Base-by-base conservation (phyloP, 2,888 invertebrate species). In the Ennomos quercinarius region DNA sequence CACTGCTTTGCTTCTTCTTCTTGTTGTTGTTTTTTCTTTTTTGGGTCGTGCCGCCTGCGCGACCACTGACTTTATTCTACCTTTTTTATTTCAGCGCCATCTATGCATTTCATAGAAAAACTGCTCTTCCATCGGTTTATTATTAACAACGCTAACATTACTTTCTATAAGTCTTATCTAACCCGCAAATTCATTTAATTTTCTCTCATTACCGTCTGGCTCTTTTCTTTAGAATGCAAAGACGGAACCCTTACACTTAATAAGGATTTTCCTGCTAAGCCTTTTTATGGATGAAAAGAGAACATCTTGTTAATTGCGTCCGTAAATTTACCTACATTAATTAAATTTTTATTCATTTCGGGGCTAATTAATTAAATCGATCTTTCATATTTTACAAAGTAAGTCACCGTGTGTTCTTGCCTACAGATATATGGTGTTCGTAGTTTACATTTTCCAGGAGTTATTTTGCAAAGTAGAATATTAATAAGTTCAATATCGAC, bases 291-390 rank as follows among this genome's bases (percentile, higher is more conserved):
- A 49, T 12, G 50, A 17, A 54, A 55, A 9, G 54, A 50, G 55
- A 61, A 51, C 60, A 61, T 61, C 55, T 56, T 56, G 48, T 55
- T 61, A 61, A 56, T 61, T 55, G 52, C 47, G 55, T 47, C 51
- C 10, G 55, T 36, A 51, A 51, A 54, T 59, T 50, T 59, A 46
- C 49, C 54, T 54, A 27, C 54, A 50, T 59, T 59, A 43, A 59
- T 59, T 59, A 44, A 59, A 52, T 37, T 59, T 39, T 54, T 53
- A 52, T 54, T 53, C 10, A 54, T 41, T 49, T 44, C 12, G 5
- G n/a, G 0, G 10, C 39, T 39, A 9, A 39, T 47, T 46, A 13
- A 42, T 42, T 42, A 17, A 17, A 5, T 6, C 12, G 17, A 42
- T 42, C 17, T 10, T 10, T 41, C 27, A 27, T n/a, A 17, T 17